Conservation (phyloP, 2,113 vertebrate genomes). For the Cheilinus undulatus region DNA sequence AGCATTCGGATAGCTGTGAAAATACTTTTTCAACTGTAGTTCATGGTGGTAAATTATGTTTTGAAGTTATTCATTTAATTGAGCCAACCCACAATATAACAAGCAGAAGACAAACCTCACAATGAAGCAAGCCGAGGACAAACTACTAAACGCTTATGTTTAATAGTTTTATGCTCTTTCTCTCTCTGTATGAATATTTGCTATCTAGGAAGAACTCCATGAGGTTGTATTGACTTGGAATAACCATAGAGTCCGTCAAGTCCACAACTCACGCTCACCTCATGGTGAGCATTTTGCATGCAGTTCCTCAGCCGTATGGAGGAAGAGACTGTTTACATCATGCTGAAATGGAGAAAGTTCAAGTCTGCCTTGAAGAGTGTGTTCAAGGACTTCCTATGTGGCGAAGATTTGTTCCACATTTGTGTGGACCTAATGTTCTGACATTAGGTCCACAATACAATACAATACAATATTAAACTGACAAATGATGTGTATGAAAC, state of each 20-base stretch:
- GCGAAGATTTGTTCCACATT: slow-evolving; percentile 23
- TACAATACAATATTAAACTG: slow-evolving; percentile 1
- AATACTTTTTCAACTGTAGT: no score
- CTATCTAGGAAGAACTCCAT: neutral
- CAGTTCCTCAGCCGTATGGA: neutral
- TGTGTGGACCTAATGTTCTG: slow-evolving; percentile 12
- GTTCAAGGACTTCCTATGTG: slow-evolving; percentile 9
- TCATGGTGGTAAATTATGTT: no score
- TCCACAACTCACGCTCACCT: slow-evolving; percentile 7
- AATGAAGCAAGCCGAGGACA: no score
- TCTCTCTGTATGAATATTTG: no score
- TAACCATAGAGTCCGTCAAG: neutral
- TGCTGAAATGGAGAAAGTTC: neutral
- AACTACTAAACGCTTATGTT: no score
- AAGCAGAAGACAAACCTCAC: no score
- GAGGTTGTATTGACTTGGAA: slow-evolving; percentile 10
- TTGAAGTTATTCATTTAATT: no score
- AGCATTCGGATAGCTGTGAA: no score
- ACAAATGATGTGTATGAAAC: slow-evolving; percentile 11
- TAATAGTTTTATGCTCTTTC: no score
- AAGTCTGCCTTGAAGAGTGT: slow-evolving; percentile 23
- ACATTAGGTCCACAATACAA: no score
- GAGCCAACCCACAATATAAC: no score
- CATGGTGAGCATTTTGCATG: slow-evolving; percentile 8
- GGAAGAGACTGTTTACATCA: neutral